A percentile compares a stretch with the other conserved stretches of the same genome.
phyloP scores from a whole-genome alignment of 2,888 invertebrate genomes.

The Ophraella communa region DNA sequence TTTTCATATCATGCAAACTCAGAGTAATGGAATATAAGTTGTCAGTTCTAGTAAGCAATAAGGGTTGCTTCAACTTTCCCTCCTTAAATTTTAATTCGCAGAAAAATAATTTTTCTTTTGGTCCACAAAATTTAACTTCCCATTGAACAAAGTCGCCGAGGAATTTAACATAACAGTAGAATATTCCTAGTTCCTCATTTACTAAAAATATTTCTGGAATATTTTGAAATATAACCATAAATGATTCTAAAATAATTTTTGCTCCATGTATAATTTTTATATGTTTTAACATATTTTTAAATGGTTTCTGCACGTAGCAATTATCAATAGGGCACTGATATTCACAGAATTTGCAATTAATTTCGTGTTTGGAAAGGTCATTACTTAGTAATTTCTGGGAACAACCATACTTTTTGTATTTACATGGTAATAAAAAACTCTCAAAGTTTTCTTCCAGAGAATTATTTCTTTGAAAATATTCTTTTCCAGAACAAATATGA shows the following conservation, averaged over 20 bases:
- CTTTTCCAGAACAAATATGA: constrained; percentile 38
- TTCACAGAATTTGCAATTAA: constrained; percentile 45
- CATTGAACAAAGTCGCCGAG: constrained; percentile 39
- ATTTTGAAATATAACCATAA: constrained; percentile 47
- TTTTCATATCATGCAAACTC: constrained; percentile 45
- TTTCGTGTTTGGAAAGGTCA: constrained; percentile 44
- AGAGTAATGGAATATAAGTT: constrained; percentile 41
- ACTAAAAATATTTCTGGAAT: constrained; percentile 44
- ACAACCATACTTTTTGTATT: constrained; percentile 46
- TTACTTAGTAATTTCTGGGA: constrained; percentile 41
- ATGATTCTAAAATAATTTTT: constrained; percentile 41
- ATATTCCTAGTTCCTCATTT: constrained; percentile 46
- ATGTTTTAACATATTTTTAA: constrained; percentile 43
- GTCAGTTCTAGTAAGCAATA: constrained; percentile 39
- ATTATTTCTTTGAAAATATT: constrained; percentile 43
- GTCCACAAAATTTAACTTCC: constrained; percentile 48
- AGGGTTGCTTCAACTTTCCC: constrained; percentile 39
- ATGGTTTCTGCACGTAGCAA: constrained; percentile 42
- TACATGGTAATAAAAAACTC: constrained; percentile 43
- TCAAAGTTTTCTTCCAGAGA: constrained; percentile 45
- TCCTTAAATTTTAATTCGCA: constrained; percentile 48
- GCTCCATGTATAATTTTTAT: constrained; percentile 48
- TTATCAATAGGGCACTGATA: constrained; percentile 45
- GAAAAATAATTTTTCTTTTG: constrained; percentile 45
- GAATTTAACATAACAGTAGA: constrained; percentile 38